Evolutionary conservation across 2,888 invertebrate genomes (phyloP).

Genomic region (Pteria penguin): DNA sequence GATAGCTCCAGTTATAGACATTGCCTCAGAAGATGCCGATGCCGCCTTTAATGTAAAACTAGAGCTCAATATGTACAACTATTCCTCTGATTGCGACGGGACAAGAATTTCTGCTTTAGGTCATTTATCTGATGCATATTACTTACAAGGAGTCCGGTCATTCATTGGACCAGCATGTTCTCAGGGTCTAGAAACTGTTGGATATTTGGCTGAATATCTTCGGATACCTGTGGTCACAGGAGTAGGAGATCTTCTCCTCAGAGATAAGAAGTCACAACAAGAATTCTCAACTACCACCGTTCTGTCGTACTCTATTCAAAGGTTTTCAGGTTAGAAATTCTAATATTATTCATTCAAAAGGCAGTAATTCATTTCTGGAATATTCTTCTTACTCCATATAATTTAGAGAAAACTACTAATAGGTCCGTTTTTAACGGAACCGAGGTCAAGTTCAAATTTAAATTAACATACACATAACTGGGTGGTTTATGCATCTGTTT

Average conservation of each 20-base stretch:
- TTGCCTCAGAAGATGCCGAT: slow-evolving; percentile 46
- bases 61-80: slow-evolving; percentile 43
- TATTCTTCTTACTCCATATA: no score
- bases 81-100: slow-evolving; percentile 54
- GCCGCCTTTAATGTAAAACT: slow-evolving; percentile 42
- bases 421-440: no score
- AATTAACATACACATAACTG: no score
- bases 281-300: slow-evolving; percentile 53
- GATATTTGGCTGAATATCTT: slow-evolving; percentile 53
- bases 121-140: slow-evolving; percentile 54
- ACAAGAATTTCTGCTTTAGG: slow-evolving; percentile 50
- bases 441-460: no score
- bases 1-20: slow-evolving; percentile 53
- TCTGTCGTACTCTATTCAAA: slow-evolving; percentile 55
- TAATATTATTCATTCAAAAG: no score
- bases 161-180: slow-evolving; percentile 63
- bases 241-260: slow-evolving; percentile 54
- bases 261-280: slow-evolving; percentile 32
- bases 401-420: no score
- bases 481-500: no score
- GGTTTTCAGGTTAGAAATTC: slow-evolving; percentile 61
- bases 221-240: slow-evolving; percentile 57
- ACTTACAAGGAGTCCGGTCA: slow-evolving; percentile 45
- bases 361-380: neutral
- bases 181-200: slow-evolving; percentile 49